phyloP scores from a whole-genome alignment of 2,797 vertebrate genomes.

The Manis crassicaudata region DNA sequence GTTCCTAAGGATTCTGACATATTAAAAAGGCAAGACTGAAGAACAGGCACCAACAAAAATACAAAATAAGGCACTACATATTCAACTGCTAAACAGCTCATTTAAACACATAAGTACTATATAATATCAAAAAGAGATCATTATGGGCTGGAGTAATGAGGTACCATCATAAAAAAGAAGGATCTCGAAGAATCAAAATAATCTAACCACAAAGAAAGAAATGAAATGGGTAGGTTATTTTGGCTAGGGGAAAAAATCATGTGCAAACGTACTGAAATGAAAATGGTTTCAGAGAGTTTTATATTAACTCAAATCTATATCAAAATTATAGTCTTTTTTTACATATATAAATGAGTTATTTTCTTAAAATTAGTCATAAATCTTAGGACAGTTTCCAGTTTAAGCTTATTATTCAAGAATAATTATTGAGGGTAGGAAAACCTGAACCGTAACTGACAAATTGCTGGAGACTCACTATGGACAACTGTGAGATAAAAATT shows the following conservation, averaged over 20 bases:
- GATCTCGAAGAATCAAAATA: neutral
- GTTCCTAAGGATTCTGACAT: neutral
- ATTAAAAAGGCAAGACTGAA: conserved; percentile 25
- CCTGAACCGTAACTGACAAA: neutral
- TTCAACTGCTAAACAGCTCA: neutral
- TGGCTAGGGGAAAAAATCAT: neutral
- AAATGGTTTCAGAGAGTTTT: neutral
- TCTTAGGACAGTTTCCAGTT: neutral
- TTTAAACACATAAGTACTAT: conserved; percentile 8
- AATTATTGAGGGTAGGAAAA: neutral
- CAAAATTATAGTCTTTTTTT: conserved; percentile 14
- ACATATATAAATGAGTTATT: neutral
- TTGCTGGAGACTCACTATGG: neutral
- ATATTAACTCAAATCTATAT: neutral
- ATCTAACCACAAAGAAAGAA: conserved; percentile 10
- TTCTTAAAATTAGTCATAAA: neutral
- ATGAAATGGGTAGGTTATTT: conserved; percentile 8
- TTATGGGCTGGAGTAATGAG: neutral
- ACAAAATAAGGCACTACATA: neutral
- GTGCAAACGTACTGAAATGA: neutral
- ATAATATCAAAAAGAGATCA: neutral
- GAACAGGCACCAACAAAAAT: conserved; percentile 16
- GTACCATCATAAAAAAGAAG: neutral
- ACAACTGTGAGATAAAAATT: neutral
- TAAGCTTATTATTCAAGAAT: neutral